These are phyloP conservation scores for Drosophila tani DNA, from an alignment of 1,140 invertebrate species.

Conservation along the genomic window DNA sequence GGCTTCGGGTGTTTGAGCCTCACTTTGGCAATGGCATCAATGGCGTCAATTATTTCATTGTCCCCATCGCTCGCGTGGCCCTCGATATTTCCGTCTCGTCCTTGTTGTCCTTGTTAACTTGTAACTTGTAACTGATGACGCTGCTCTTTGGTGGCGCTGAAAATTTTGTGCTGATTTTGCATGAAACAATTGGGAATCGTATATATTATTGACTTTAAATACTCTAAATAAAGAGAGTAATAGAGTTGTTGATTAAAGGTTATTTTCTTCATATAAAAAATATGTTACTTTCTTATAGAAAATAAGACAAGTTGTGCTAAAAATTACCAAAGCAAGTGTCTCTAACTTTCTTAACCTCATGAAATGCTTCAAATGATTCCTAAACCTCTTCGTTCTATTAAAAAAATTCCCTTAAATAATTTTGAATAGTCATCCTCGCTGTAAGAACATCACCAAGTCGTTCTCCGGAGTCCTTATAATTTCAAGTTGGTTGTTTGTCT, in stretches of 20 bases:
- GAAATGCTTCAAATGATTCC: not conserved
- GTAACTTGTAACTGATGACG: constrained; percentile 71
- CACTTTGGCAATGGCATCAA: constrained; percentile 55
- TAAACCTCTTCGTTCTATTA: too few species aligned
- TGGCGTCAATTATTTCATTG: constrained; percentile 83
- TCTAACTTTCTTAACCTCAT: not conserved
- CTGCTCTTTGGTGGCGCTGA: constrained; percentile 69
- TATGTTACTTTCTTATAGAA: accelerated
- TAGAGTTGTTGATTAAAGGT: too few species aligned
- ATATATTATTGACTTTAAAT: constrained; percentile 49
- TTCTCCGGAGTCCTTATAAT: not conserved
- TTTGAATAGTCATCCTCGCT: not conserved
- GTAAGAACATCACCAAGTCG: constrained; percentile 10
- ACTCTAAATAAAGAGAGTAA: constrained; percentile 6
- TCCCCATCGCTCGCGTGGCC: constrained; percentile 34
- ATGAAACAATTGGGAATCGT: constrained; percentile 48
- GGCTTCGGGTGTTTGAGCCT: constrained; percentile 32
- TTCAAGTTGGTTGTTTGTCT: constrained; percentile 15
- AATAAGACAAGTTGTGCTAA: not conserved
- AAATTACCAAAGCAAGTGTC: too few species aligned
- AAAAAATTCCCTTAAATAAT: too few species aligned
- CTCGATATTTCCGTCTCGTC: constrained; percentile 17
- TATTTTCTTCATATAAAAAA: not conserved
- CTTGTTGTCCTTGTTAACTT: constrained; percentile 27
- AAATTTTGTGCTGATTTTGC: constrained; percentile 79